phyloP scores from a whole-genome alignment of 1,140 invertebrate genomes.

The Oscheius sp. region DNA sequence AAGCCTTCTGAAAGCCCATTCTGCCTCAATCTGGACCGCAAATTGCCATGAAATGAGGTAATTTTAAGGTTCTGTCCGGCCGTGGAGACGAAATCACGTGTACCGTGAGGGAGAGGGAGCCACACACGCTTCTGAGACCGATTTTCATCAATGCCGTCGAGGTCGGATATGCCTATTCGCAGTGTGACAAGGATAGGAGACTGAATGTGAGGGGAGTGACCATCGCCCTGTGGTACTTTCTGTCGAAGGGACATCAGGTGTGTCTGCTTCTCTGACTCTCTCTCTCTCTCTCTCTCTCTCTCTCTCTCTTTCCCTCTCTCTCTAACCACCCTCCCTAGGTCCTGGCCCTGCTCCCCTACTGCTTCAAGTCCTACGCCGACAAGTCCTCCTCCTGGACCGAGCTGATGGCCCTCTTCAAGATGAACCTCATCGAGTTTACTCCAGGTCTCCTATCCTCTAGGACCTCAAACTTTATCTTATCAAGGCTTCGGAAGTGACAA shows the following conservation, averaged over 20 bases:
- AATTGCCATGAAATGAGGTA: too few species aligned
- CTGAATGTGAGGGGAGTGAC: slow-evolving; percentile 34
- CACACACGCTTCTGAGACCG: slow-evolving; percentile 21
- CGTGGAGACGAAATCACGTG: slow-evolving; percentile 17
- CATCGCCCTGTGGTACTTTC: slow-evolving; percentile 41
- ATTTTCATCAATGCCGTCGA: slow-evolving; percentile 41
- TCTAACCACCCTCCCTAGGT: background rate
- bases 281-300: too few species aligned
- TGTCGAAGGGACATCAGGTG: slow-evolving; percentile 36
- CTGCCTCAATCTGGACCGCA: too few species aligned
- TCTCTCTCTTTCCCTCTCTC: too few species aligned
- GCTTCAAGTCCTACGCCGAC: slow-evolving; percentile 40
- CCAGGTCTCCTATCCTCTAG: too few species aligned
- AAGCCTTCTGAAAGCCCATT: too few species aligned
- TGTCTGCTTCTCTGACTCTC: background rate
- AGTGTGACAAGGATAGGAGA: slow-evolving; percentile 23
- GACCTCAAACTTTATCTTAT: too few species aligned
- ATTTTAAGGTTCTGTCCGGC: slow-evolving; percentile 11
- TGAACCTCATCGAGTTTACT: slow-evolving; percentile 41
- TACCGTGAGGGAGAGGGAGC: slow-evolving; percentile 2
- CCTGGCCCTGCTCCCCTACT: slow-evolving; percentile 35
- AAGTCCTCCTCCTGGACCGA: slow-evolving; percentile 29
- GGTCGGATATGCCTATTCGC: slow-evolving; percentile 35
- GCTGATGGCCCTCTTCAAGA: slow-evolving; percentile 37
- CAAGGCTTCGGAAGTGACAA: slow-evolving; percentile 35